phyloP scores from a whole-genome alignment of 2,113 vertebrate genomes.

The Macaca mulatta region DNA sequence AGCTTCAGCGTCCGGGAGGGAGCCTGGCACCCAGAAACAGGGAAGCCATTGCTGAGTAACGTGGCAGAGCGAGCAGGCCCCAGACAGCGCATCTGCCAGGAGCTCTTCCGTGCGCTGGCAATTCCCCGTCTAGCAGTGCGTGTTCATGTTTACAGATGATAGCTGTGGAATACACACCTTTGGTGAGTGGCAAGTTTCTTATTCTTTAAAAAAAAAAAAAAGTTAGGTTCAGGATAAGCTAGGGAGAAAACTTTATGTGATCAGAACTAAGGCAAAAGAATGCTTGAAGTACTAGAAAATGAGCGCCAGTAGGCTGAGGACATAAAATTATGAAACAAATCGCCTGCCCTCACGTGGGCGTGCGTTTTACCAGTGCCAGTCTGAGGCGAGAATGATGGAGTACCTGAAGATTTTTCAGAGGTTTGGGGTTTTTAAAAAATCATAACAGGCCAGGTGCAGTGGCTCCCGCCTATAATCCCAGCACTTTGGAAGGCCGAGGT shows the following conservation, averaged over 20 bases:
- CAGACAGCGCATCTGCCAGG: too few relatives aligned
- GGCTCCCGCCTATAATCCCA: too few relatives aligned
- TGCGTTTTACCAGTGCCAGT: neutral
- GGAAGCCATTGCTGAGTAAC: neutral
- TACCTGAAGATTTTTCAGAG: neutral
- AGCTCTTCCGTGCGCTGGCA: accelerated
- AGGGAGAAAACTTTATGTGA: neutral
- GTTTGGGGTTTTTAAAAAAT: neutral
- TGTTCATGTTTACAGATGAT: neutral
- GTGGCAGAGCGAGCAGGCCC: accelerated
- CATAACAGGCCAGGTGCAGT: neutral
- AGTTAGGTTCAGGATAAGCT: neutral
- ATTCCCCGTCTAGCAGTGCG: neutral
- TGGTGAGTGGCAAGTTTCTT: neutral
- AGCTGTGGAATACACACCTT: neutral
- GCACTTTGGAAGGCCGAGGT: too few relatives aligned
- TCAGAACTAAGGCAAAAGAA: neutral
- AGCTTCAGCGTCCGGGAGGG: accelerated
- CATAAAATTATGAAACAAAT: too few relatives aligned
- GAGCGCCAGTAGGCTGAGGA: neutral
- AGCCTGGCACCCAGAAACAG: accelerated
- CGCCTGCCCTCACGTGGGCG: accelerated
- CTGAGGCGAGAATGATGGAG: accelerated
- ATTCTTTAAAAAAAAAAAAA: neutral
- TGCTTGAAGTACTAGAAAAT: neutral